Evolutionary conservation across 2,797 vertebrate species (phyloP).

Genomic region (Ceryle rudis): DNA sequence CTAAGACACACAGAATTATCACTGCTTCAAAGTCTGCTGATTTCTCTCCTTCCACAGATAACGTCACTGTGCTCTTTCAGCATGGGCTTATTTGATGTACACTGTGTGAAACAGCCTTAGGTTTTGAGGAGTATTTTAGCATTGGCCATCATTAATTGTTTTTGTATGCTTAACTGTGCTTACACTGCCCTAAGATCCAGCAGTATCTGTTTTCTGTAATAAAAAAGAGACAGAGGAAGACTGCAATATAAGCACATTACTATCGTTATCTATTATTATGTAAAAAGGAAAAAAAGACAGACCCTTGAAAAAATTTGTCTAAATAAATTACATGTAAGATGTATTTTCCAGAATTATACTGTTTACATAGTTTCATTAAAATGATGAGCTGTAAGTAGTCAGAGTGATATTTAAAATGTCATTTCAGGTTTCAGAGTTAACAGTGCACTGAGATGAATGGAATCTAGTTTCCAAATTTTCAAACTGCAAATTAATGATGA

Average conservation of each 20-base stretch:
- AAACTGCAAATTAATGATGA: neutral
- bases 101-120: slow-evolving; percentile 31
- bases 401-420: neutral
- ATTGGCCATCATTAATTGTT: slow-evolving; percentile 19
- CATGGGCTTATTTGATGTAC: slow-evolving; percentile 27
- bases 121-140: slow-evolving; percentile 40
- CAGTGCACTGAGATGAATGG: neutral
- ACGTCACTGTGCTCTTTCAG: slow-evolving; percentile 38
- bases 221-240: neutral
- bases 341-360: neutral
- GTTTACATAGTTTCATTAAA: neutral
- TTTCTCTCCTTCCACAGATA: slow-evolving; percentile 67
- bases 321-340: neutral
- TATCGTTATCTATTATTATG: neutral
- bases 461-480: neutral
- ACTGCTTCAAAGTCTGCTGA: slow-evolving; percentile 63
- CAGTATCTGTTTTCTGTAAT: neutral
- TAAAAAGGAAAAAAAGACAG: neutral
- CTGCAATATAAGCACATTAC: neutral
- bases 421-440: neutral
- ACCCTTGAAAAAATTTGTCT: neutral
- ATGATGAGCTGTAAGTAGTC: neutral
- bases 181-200: neutral
- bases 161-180: slow-evolving; percentile 3
- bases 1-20: slow-evolving; percentile 46